Base-by-base conservation (phyloP, 2,113 vertebrate genomes). In the Pandion haliaetus region DNA sequence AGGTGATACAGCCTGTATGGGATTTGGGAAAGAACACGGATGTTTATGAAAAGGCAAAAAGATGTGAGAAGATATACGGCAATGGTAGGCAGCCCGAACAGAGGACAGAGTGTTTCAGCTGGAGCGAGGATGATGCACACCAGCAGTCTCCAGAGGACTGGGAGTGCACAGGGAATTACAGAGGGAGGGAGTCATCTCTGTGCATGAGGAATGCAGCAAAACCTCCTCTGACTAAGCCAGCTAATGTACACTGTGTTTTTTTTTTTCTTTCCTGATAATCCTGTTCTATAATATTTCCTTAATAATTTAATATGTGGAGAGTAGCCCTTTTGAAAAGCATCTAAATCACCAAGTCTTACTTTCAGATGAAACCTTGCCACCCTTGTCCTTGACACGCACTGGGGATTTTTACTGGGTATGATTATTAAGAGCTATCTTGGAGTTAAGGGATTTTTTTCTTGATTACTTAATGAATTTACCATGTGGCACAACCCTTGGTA, bases 161-260 rank as follows among this genome's bases (percentile, higher is more conserved):
- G 86, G 95, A 97, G 88, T 90, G 86, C 94, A 54, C 76, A 81
- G 95, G 90, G 96, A 96, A 95, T 93, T 96, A 86, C 91, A 95
- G 86, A 90, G 88, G 83, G 90, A 97, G 93, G 89, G 96, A 97
- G 89, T 92, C 82, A 82, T 95, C 78, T 66, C 93, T 2, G 1
- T 74, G 90, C 82, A 71, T 8, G 88, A 93, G 88, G 95, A 95
- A 97, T 96, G 93, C 93, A 93, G 97, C 94, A 96, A 94, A 95
- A 95, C 95, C 95, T 96, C 92, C 90, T 94, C 94, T 80, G 81
- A 94, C 90, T 92, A 81, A 96, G 86, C 71, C 38, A 94, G 76
- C 91, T 90, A 76, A 67, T 96, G 71, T 55, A 86, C 18, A 12
- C 61, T 95, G 91, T 28, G 1, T 40, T 52, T 88, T 80, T 84